Evolutionary conservation across 2,888 invertebrate species (phyloP), one percentile per base, ranked within the genome.

Genomic region (Linyphia triangularis): DNA sequence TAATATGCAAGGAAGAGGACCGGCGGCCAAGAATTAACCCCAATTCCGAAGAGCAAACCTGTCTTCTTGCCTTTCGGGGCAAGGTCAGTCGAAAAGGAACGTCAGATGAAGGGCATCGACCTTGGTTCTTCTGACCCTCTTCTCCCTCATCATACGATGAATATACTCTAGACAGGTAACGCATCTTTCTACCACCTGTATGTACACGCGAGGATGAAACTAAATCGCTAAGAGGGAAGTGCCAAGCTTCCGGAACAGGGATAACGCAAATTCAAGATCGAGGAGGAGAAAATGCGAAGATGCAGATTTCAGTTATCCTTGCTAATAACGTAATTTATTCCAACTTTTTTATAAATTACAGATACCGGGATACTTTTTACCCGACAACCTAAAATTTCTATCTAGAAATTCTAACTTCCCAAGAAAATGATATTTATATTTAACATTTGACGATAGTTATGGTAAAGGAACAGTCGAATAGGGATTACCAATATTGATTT

Each of bases 81-180:
- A 88, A 88, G 86, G 86, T 88, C 86, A 88, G 81, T 81, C 78
- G 67, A 67, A 65, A 81, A 81, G 75, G 81, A 88, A 81, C 86
- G 81, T 37, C 65, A 73, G 40, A 43, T 51, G 73, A 75, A 40
- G 75, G 86, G 81, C 86, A 88, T 59, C 33, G 86, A 88, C 86
- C 86, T 88, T 88, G 86, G 30, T 88, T 73, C 81, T 75, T 19
- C 40, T 81, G 81, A 82, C 81, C 86, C 85, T 61, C 30, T 85
- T 88, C 69, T 40, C 28, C 63, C 33, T 33, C 61, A 37, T 37
- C 13, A 63, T 33, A 72, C 26, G 61, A 51, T 40, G 40, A 9
- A 51, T 82, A 43, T 43, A 28, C 72, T 63, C 13, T 9, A 72
- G 43, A 26, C 72, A n/a, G 37, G 33, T 40, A 57, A 59, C 33